Evolutionary conservation across 1,140 invertebrate species (phyloP).

Genomic region (Neodiprion fabricii): DNA sequence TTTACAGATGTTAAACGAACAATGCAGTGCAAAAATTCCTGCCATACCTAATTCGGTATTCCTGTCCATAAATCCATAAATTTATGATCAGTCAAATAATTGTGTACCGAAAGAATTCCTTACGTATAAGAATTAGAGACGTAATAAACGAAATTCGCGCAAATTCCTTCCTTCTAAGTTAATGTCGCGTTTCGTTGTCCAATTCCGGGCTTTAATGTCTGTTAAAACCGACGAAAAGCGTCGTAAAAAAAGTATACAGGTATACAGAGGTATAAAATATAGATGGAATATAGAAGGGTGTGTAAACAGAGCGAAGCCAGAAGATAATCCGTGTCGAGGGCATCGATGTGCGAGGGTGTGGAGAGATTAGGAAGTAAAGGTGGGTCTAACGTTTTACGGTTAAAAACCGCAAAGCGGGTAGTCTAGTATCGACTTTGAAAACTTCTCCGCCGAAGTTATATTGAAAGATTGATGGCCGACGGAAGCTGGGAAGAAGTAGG

Average conservation of each 20-base stretch:
- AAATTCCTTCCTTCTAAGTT: neutral
- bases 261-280: neutral
- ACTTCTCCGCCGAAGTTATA: neutral
- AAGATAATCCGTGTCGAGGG: slow-evolving; percentile 7
- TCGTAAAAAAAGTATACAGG: neutral
- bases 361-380: neutral
- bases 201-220: neutral
- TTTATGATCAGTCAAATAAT: too few relatives aligned
- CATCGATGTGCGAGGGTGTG: neutral
- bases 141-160: neutral
- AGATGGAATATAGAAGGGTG: neutral
- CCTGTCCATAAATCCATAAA: too few relatives aligned
- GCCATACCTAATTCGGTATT: too few relatives aligned
- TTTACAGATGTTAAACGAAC: too few relatives aligned
- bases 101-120: too few relatives aligned
- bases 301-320: neutral
- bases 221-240: neutral
- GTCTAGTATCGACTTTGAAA: neutral
- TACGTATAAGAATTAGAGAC: too few relatives aligned
- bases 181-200: neutral
- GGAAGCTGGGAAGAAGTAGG: slow-evolving; percentile 2
- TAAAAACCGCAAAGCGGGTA: neutral
- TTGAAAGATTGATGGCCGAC: slow-evolving; percentile 2
- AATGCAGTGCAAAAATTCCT: too few relatives aligned
- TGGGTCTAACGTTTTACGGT: neutral